Base-by-base conservation (phyloP, 2,888 invertebrate species). In the Pachycephus smyrnensis region DNA sequence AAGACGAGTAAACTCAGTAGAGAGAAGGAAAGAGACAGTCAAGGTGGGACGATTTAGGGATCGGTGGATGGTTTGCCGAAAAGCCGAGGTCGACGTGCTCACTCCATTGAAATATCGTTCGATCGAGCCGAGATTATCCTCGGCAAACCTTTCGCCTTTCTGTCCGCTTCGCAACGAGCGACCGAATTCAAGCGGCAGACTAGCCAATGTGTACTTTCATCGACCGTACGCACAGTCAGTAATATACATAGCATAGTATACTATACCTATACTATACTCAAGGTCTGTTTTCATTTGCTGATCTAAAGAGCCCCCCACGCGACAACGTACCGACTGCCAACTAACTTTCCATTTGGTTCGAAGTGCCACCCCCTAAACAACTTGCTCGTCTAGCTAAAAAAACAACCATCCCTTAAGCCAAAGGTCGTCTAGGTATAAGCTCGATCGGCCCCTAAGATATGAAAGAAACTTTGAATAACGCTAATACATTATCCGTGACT, bases 391-490 rank as follows among this genome's bases (percentile, higher is more conserved):
- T 55, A 9, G 6, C 6, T 55, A 40, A 15, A 23, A 55, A 55
- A 55, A 23, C 9, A 23, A 55, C 23, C 23, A 1, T 55, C 23
- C 55, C 55, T 9, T 55, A 23, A 55, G 23, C 55, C 55, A 55
- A 71, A 9, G 71, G 31, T 32, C 31, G 12, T 30, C 71, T 33
- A 33, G 71, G 31, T 71, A 71, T 33, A 71, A 23, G 23, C 55
- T 23, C 55, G 55, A 55, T 55, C 55, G 23, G 55, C 55, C 55
- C 55, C 23, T 55, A 55, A 71, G 71, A 77, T 76, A 76, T 75
- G 73, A 35, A 73, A 73, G 76, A 37, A 82, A 82, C 78, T 82
- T 80, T 80, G 77, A 37, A 82, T 79, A 32, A 32, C 71, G 31
- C 71, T 71, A 71, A 71, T 71, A 71, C 31, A 71, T 71, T 71